Evolutionary conservation across 2,113 vertebrate species (phyloP), one percentile per base, ranked within the genome.

Genomic region (Dicentrarchus labrax): DNA sequence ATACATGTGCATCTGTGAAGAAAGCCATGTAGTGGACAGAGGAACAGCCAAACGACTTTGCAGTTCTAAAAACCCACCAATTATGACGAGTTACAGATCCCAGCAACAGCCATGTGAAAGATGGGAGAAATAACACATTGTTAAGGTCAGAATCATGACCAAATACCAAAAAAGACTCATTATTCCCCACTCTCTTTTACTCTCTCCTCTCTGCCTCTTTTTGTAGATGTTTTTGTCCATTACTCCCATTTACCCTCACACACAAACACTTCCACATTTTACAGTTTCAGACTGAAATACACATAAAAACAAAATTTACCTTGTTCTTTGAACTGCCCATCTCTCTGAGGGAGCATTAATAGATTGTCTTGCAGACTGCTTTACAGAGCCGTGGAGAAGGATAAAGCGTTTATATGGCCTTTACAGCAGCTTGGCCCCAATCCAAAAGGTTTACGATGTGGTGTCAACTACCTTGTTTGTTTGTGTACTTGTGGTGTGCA

Each of bases 361-460:
- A 88, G 82, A 90, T 91, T 88, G 81, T 89, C 59, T 78, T 87
- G 82, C 81, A 86, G 78, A 82, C 82, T 86, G 71, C 57, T 93
- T 93, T 87, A 92, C 83, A 88, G 71, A 90, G 80, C 86, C 76
- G 39, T 36, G 48, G 76, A 90, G 80, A 80, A 78, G 72, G 65
- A 88, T 90, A 85, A 90, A 92, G 84, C 13, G 6, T 88, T 87
- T 85, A 86, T 86, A 78, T 68, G 73, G 68, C 39, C 73, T 90
- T 91, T 86, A 91, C 82, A 85, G 84, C 84, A 89, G 73, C 67
- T 70, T 84, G 91, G 86, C 78, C 39, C 19, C 54, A 39, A 66
- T 86, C 72, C 86, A 90, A 80, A 82, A 76, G 77, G 66, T 91
- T 93, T 89, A 92, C 83, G 36, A 85, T 80, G 54, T 68, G 45